Evolutionary conservation across 2,888 invertebrate genomes (phyloP), one percentile per base, ranked within the genome.

Genomic region (Nymphalis polychloros): DNA sequence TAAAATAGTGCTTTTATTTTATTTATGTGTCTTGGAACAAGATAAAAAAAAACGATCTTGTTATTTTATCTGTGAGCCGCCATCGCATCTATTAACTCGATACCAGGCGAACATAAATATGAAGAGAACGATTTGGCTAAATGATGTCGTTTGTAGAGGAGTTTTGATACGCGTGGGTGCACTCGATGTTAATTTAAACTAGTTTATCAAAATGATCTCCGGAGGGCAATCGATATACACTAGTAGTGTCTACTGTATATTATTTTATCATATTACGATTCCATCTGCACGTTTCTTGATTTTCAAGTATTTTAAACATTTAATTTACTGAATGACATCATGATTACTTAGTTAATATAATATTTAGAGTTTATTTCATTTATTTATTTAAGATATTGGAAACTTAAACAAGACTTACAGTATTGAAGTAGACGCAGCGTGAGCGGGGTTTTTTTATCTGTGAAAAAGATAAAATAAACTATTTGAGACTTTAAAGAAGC

Each of bases 101-200:
- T 84, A 86, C 86, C 71, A 84, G 85, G 84, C 80, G 76, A 79
- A 75, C 83, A 86, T 87, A 82, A 82, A 83, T 81, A 79, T 79
- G 80, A 82, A 84, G 82, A 82, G 79, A 76, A 78, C 78, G 76
- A 81, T 83, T 84, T 82, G 77, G 80, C 79, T 81, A 83, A 84
- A 85, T 84, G 83, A 84, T 82, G 80, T 84, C 82, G 82, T 85
- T 77, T 73, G 78, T 79, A 76, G 76, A 70, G 70, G 75, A 73
- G 76, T 73, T 75, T 49, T 63, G 78, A 78, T 73, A 75, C 77
- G 83, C 81, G 85, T 86, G 85, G 83, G 84, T 81, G 82, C 77
- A 75, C 74, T 73, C 62, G 49, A 73, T 76, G 76, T 63, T 76
- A 78, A 77, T 78, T 76, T 75, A 75, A 76, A 77, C 77, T 72